Evolutionary conservation across 2,888 invertebrate species (phyloP).

Genomic region (Gerris lacustris): DNA sequence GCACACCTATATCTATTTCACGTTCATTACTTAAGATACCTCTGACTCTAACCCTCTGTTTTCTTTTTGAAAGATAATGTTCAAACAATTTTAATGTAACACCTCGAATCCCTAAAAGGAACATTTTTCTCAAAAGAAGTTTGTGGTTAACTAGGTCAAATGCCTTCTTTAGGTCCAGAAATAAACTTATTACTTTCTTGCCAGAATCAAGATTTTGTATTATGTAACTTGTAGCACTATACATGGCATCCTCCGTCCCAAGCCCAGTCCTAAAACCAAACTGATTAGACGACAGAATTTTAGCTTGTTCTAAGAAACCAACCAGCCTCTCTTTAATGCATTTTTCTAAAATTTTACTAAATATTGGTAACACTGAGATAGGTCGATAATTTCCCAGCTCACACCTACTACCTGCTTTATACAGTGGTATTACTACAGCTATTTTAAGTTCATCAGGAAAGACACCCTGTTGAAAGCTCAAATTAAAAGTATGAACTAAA

Average conservation of each 20-base stretch:
- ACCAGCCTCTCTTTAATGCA: slow-evolving; percentile 14
- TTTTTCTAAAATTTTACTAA: slow-evolving; percentile 6
- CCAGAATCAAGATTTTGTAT: not conserved
- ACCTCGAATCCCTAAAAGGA: slow-evolving; percentile 12
- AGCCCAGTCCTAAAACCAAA: slow-evolving; percentile 12
- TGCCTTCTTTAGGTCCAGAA: slow-evolving; percentile 18
- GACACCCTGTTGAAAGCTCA: slow-evolving; percentile 15
- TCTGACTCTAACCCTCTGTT: slow-evolving; percentile 11
- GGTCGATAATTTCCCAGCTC: slow-evolving; percentile 17
- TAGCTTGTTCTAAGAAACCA: slow-evolving; percentile 2
- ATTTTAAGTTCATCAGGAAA: slow-evolving; percentile 20
- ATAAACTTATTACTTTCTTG: not conserved
- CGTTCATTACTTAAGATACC: slow-evolving; percentile 2
- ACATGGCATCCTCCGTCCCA: slow-evolving; percentile 16
- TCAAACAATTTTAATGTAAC: slow-evolving; percentile 14
- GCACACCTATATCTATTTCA: slow-evolving; percentile 11
- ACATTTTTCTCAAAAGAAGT: slow-evolving; percentile 13
- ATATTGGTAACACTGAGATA: slow-evolving; percentile 13
- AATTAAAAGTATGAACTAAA: slow-evolving; percentile 17
- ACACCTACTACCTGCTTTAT: slow-evolving; percentile 13
- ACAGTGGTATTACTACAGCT: slow-evolving; percentile 16
- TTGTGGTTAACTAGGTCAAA: slow-evolving; percentile 16
- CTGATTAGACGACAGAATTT: slow-evolving; percentile 2
- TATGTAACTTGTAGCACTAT: not conserved
- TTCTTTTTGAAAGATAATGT: slow-evolving; percentile 17